These are phyloP conservation scores for Scleropages formosus DNA, from an alignment of 2,797 vertebrate species.

Conservation along the genomic window DNA sequence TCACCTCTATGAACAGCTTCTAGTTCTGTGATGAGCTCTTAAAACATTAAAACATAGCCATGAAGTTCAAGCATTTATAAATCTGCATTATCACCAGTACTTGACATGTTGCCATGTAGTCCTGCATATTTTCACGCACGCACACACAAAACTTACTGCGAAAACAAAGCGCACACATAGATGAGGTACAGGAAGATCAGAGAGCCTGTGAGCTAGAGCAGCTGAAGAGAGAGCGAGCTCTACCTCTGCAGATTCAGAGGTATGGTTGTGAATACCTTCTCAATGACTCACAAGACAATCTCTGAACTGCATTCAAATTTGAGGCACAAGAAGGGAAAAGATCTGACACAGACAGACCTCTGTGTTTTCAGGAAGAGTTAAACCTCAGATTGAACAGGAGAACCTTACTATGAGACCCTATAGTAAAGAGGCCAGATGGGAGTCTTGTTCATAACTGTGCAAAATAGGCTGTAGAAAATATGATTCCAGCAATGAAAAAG, in stretches of 20 bases:
- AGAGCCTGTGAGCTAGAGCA: neutral
- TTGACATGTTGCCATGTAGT: neutral
- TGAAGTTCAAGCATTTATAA: neutral
- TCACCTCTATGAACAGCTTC: too few species aligned
- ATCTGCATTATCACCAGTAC: neutral
- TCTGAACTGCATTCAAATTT: neutral
- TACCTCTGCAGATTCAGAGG: conserved; percentile 7
- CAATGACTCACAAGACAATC: neutral
- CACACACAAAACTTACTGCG: conserved; percentile 7
- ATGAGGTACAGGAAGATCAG: neutral
- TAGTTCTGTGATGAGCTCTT: too few species aligned
- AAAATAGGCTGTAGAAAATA: neutral
- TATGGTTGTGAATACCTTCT: conserved; percentile 1
- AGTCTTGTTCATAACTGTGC: too few species aligned
- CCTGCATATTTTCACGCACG: neutral
- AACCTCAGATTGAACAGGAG: neutral
- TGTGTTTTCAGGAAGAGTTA: neutral
- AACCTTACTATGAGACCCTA: neutral
- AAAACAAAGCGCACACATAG: conserved; percentile 1
- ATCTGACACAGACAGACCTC: neutral
- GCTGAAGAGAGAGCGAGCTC: too few species aligned
- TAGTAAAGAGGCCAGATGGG: too few species aligned
- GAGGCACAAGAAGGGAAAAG: neutral
- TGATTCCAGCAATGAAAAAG: neutral
- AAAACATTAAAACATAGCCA: neutral